These are phyloP conservation scores for Austrolebias charrua DNA, from an alignment of 2,797 vertebrate species.

Conservation along the genomic window DNA sequence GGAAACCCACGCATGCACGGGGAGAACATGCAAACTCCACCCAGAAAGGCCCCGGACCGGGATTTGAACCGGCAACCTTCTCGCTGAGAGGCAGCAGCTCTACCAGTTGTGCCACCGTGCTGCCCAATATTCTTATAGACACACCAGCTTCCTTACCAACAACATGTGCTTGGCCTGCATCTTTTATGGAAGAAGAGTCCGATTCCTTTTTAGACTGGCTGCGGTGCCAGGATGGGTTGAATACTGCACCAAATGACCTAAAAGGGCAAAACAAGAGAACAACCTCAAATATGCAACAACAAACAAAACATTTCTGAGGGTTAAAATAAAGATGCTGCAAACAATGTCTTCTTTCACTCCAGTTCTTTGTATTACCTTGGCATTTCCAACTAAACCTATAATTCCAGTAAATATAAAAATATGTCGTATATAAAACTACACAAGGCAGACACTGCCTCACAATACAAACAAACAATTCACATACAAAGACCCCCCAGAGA, in stretches of 20 bases:
- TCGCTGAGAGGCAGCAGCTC: no score
- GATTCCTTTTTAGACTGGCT: conserved; percentile 86
- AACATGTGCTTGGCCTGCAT: conserved; percentile 89
- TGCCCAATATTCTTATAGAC: not conserved
- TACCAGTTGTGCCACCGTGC: no score
- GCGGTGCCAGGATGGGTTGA: conserved; percentile 84
- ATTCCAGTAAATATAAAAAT: conserved; percentile 1
- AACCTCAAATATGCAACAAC: not conserved
- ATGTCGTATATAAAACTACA: not conserved
- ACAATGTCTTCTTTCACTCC: not conserved
- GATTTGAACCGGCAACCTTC: no score
- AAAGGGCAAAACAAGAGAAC: not conserved
- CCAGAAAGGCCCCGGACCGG: no score
- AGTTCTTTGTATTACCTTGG: not conserved
- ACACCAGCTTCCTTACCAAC: conserved; percentile 84
- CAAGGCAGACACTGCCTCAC: not conserved
- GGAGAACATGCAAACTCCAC: no score
- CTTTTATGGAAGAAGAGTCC: conserved; percentile 90
- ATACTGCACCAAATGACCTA: conserved; percentile 74
- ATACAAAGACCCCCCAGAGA: conserved; percentile 37
- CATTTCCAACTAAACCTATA: not conserved
- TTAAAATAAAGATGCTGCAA: not conserved
- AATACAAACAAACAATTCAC: conserved; percentile 27
- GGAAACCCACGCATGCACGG: no score
- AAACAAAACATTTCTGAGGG: no score